These are phyloP conservation scores for Drosophila austrosaltans DNA, from an alignment of 2,888 invertebrate genomes.

Conservation along the genomic window DNA sequence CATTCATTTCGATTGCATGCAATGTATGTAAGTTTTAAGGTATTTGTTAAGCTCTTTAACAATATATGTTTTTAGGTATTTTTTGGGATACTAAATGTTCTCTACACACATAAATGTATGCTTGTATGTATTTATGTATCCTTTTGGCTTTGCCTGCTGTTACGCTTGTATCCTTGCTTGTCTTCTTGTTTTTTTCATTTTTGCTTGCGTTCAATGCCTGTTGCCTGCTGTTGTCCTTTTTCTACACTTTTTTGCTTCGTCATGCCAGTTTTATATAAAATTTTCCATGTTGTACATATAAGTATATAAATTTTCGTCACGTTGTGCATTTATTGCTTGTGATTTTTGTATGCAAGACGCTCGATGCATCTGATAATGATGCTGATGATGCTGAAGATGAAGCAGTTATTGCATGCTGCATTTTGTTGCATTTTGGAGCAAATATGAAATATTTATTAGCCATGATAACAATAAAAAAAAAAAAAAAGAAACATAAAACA, in stretches of 20 bases:
- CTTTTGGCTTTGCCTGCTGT: constrained; percentile 37
- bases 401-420: constrained; percentile 55
- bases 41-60: constrained; percentile 46
- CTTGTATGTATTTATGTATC: background rate
- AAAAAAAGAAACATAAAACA: constrained; percentile 8
- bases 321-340: constrained; percentile 42
- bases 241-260: constrained; percentile 6
- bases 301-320: constrained; percentile 42
- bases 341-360: constrained; percentile 61
- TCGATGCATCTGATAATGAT: constrained; percentile 54
- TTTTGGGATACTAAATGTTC: constrained; percentile 25
- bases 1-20: constrained; percentile 20
- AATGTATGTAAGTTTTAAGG: constrained; percentile 38
- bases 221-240: background rate
- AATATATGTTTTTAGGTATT: constrained; percentile 25
- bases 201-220: constrained; percentile 23
- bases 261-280: background rate
- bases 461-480: constrained; percentile 46
- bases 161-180: constrained; percentile 12
- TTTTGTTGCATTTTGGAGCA: constrained; percentile 59
- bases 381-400: constrained; percentile 31
- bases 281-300: constrained; percentile 17
- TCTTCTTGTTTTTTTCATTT: background rate
- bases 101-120: background rate
- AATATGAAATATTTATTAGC: constrained; percentile 43